Evolutionary conservation across 92 coral and sea anemone genomes (phyloP).

Genomic region (Zoanthus gigantus): DNA sequence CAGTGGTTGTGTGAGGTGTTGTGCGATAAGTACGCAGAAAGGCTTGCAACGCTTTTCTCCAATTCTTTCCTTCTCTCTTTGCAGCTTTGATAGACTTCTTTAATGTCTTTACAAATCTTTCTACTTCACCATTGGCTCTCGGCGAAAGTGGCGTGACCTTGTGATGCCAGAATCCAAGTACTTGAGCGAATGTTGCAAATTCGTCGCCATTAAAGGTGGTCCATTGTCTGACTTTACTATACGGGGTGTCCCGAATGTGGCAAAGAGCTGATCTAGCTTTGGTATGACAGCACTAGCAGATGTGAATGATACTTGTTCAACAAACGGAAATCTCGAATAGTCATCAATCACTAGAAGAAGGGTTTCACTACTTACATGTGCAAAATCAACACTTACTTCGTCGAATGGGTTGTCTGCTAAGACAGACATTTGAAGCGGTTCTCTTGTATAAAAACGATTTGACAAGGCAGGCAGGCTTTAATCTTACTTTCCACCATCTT

Average conservation of each 20-base stretch:
- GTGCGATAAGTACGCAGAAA: conserved; percentile 35
- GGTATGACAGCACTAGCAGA: conserved; percentile 34
- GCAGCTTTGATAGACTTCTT: conserved; percentile 48
- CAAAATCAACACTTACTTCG: conserved; percentile 65
- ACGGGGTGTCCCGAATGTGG: no score
- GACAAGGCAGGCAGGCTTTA: conserved; percentile 59
- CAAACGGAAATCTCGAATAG: conserved; percentile 60
- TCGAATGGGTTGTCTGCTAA: conserved; percentile 65
- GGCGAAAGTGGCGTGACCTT: no score
- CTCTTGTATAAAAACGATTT: conserved; percentile 55
- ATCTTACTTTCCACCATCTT: conserved; percentile 37
- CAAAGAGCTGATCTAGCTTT: no score
- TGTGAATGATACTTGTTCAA: conserved; percentile 65
- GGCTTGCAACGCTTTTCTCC: conserved; percentile 26
- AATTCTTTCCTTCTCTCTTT: conserved; percentile 24
- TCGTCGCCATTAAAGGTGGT: no score
- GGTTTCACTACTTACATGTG: conserved; percentile 50
- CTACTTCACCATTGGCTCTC: conserved; percentile 26
- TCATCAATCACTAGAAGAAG: conserved; percentile 32
- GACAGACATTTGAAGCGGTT: conserved; percentile 59
- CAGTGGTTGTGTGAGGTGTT: conserved; percentile 41
- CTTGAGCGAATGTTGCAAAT: no score
- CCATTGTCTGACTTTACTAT: no score
- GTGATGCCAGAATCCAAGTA: no score
- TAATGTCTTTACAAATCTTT: conserved; percentile 47